Evolutionary conservation across 2,113 vertebrate species (phyloP).

Genomic region (Oreochromis aureus): DNA sequence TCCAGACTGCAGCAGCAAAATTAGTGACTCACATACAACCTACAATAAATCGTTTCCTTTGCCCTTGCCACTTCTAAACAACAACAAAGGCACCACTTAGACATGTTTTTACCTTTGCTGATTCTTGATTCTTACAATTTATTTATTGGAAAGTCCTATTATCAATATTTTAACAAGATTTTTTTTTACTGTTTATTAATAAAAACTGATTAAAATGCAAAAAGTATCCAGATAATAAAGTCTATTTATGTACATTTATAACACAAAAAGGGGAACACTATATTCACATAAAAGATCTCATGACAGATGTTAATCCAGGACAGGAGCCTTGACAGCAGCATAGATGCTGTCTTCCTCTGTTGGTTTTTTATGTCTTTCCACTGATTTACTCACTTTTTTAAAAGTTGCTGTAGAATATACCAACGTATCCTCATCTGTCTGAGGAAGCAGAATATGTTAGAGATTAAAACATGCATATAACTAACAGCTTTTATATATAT

Average conservation of each 20-base stretch:
- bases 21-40: not conserved
- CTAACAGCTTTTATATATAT: not conserved
- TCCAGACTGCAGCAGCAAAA: not conserved
- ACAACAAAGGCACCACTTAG: not conserved
- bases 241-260: not conserved
- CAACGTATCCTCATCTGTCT: not conserved
- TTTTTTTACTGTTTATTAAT: not conserved
- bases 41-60: rapidly evolving
- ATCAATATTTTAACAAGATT: not conserved
- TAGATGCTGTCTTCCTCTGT: constrained; percentile 2
- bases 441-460: not conserved
- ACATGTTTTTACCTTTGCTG: not conserved
- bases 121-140: not conserved
- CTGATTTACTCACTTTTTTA: not conserved
- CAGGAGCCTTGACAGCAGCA: not conserved
- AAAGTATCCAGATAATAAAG: not conserved
- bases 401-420: constrained; percentile 6
- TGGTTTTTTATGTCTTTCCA: rapidly evolving
- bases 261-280: not conserved
- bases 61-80: rapidly evolving
- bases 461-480: not conserved
- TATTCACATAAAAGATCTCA: rapidly evolving
- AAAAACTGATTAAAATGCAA: rapidly evolving
- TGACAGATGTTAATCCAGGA: rapidly evolving
- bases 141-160: rapidly evolving